Conservation (phyloP, 2,888 invertebrate genomes). For the Meteorus colon region DNA sequence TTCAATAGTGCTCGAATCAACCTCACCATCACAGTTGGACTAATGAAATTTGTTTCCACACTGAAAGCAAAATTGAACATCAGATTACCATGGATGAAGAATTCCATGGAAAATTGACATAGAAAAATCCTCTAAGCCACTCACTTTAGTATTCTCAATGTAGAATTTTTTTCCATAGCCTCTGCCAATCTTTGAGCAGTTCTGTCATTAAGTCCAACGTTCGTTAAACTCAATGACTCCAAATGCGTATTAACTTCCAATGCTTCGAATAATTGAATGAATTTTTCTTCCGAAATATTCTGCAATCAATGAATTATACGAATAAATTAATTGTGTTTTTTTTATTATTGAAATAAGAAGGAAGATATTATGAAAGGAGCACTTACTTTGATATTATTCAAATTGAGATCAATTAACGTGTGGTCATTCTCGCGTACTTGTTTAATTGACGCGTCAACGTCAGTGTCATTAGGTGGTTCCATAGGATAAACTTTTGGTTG, state of each 20-base stretch:
- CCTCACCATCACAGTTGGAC: conserved; percentile 89
- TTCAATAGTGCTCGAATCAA: conserved; percentile 90
- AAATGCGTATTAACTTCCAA: conserved; percentile 92
- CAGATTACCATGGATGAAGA: not conserved
- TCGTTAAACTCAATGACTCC: conserved; percentile 93
- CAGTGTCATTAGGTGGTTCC: conserved; percentile 97
- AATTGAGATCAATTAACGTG: conserved; percentile 93
- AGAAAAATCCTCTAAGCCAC: conserved; percentile 44
- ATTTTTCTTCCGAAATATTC: conserved; percentile 97
- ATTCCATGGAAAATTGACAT: conserved; percentile 29
- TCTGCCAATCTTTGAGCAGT: conserved; percentile 88
- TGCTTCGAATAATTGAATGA: conserved; percentile 90
- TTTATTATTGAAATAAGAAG: too few relatives aligned
- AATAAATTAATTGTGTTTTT: not conserved
- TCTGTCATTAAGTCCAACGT: conserved; percentile 94
- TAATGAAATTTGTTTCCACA: conserved; percentile 98
- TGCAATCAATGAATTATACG: conserved; percentile 73
- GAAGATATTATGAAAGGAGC: conserved; percentile 17
- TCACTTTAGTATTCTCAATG: conserved; percentile 86
- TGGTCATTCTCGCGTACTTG: conserved; percentile 92
- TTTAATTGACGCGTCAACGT: conserved; percentile 94
- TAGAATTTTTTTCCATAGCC: conserved; percentile 86
- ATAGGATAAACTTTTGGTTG: conserved; percentile 92
- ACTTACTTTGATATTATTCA: conserved; percentile 98
- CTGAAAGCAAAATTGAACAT: conserved; percentile 67